These are phyloP conservation scores for Zaprionus lachaisei DNA, from an alignment of 1,140 invertebrate genomes.

Conservation along the genomic window DNA sequence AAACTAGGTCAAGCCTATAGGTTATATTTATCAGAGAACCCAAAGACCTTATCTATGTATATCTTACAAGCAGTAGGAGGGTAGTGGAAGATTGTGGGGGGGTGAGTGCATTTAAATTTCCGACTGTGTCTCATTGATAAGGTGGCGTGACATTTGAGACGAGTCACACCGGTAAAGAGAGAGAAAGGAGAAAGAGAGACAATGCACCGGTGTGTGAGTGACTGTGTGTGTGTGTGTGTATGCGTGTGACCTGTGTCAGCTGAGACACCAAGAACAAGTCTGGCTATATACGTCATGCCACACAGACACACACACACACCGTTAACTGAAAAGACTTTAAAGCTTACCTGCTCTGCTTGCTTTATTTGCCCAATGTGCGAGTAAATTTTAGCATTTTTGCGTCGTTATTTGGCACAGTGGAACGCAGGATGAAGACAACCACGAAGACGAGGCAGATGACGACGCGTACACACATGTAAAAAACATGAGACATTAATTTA, in stretches of 20 bases:
- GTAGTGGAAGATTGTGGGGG: neutral
- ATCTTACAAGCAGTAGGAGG: constrained; percentile 7
- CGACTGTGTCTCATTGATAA: constrained; percentile 54
- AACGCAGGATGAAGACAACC: neutral
- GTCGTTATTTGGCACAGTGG: constrained; percentile 25
- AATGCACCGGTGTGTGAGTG: neutral
- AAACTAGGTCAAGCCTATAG: constrained; percentile 61
- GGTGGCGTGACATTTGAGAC: constrained; percentile 68
- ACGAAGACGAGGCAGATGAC: neutral
- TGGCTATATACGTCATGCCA: constrained; percentile 17
- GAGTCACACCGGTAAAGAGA: constrained; percentile 23
- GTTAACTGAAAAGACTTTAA: constrained; percentile 17
- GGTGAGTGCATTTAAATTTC: constrained; percentile 17
- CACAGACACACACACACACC: constrained; percentile 15
- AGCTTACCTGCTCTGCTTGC: constrained; percentile 38
- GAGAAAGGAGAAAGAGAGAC: constrained; percentile 15
- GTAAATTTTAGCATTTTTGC: constrained; percentile 24
- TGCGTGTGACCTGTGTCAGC: constrained; percentile 43
- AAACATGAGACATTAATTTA: constrained; percentile 38
- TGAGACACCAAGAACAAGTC: constrained; percentile 30
- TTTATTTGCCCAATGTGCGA: constrained; percentile 21
- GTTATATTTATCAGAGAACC: constrained; percentile 24
- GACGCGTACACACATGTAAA: constrained; percentile 46
- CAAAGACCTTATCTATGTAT: constrained; percentile 15
- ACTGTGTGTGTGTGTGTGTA: constrained; percentile 14